Evolutionary conservation across 2,888 invertebrate species (phyloP).

Genomic region (Eulithis testata): DNA sequence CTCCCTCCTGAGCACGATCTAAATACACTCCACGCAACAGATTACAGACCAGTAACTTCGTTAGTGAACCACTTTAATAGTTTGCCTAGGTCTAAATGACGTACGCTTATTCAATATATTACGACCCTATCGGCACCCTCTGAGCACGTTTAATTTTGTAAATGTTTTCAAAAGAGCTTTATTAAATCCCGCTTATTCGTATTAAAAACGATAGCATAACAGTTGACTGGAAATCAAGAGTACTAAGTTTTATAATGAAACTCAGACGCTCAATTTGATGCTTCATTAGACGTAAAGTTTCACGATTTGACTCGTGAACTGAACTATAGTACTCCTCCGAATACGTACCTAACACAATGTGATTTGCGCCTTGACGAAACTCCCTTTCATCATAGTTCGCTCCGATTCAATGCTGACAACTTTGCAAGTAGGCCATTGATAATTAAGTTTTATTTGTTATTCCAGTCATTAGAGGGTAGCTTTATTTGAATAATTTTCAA

Average conservation of each 20-base stretch:
- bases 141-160: background rate
- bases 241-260: background rate
- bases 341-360: constrained; percentile 36
- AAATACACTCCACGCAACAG: constrained; percentile 40
- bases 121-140: background rate
- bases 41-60: constrained; percentile 38
- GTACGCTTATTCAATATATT: constrained; percentile 22
- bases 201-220: background rate
- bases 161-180: background rate
- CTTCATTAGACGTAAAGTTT: constrained; percentile 3
- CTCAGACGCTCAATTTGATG: constrained; percentile 2
- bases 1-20: constrained; percentile 36
- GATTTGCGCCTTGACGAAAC: constrained; percentile 44
- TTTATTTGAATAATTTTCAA: constrained; percentile 56
- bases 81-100: constrained; percentile 32
- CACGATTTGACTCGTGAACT: constrained; percentile 4
- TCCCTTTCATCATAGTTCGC: constrained; percentile 55
- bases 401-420: constrained; percentile 45
- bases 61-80: constrained; percentile 39
- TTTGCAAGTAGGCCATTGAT: constrained; percentile 59
- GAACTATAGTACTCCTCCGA: constrained; percentile 8
- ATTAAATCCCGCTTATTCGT: background rate
- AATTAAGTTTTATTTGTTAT: constrained; percentile 65
- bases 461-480: constrained; percentile 58
- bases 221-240: background rate